Evolutionary conservation across 2,888 invertebrate genomes (phyloP).

Genomic region (Muscina levida): DNA sequence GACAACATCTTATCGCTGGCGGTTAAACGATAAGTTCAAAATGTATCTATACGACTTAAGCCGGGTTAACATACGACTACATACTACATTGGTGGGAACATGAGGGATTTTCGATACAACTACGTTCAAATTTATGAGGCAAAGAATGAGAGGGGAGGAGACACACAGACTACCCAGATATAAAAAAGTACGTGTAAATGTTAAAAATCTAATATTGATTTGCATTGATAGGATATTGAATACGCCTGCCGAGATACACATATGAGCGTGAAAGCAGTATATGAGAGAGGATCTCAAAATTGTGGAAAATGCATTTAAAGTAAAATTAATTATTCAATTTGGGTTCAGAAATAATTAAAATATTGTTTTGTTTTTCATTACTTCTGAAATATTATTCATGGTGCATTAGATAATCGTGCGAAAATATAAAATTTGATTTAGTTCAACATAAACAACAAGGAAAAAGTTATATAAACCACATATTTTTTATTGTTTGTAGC

Average conservation of each 20-base stretch:
- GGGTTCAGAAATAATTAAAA: no score
- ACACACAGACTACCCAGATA: neutral
- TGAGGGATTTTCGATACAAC: slow-evolving; percentile 39
- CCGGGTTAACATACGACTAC: neutral
- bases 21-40: slow-evolving; percentile 45
- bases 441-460: no score
- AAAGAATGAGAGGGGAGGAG: neutral
- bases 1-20: slow-evolving; percentile 44
- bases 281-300: no score
- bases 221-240: slow-evolving; percentile 39
- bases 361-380: no score
- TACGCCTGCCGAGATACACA: neutral
- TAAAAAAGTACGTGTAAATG: slow-evolving; percentile 33
- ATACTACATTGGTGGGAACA: slow-evolving; percentile 8
- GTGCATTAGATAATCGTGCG: no score
- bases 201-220: slow-evolving; percentile 47
- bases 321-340: no score
- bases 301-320: no score
- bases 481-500: no score
- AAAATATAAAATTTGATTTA: no score
- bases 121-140: slow-evolving; percentile 5
- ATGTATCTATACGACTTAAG: slow-evolving; percentile 47
- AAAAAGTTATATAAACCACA: no score
- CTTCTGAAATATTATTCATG: no score
- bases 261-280: no score